These are phyloP conservation scores for Leptinotarsa rubiginosa DNA, from an alignment of 2,888 invertebrate species.

Conservation along the genomic window DNA sequence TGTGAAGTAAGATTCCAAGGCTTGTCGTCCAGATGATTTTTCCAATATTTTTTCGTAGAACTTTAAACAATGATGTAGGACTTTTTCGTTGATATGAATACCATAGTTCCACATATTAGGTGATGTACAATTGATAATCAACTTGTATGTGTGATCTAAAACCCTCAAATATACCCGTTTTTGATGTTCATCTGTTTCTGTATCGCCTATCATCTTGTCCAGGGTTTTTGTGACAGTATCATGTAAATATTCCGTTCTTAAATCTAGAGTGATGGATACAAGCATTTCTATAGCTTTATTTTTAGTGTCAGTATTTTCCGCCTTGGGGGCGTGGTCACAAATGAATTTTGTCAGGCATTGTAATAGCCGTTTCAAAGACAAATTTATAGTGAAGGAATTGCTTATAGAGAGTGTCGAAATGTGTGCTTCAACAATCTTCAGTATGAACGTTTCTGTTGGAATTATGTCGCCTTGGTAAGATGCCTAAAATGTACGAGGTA, in stretches of 20 bases:
- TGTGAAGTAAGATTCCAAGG: slow-evolving; percentile 85
- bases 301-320: slow-evolving; percentile 74
- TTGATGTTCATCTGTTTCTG: slow-evolving; percentile 75
- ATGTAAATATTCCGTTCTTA: slow-evolving; percentile 79
- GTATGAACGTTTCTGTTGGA: slow-evolving; percentile 85
- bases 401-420: slow-evolving; percentile 74
- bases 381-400: slow-evolving; percentile 71
- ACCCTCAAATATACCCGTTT: slow-evolving; percentile 73
- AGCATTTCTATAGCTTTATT: slow-evolving; percentile 76
- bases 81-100: slow-evolving; percentile 70
- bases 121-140: slow-evolving; percentile 74
- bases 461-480: slow-evolving; percentile 82
- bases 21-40: slow-evolving; percentile 82
- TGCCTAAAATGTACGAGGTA: slow-evolving; percentile 67
- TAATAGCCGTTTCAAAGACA: slow-evolving; percentile 75
- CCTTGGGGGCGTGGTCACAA: slow-evolving; percentile 72
- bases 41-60: slow-evolving; percentile 90
- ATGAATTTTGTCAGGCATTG: slow-evolving; percentile 75
- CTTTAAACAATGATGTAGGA: slow-evolving; percentile 77
- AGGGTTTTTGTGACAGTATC: slow-evolving; percentile 74
- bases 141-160: slow-evolving; percentile 75
- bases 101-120: slow-evolving; percentile 49
- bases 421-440: slow-evolving; percentile 79
- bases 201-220: slow-evolving; percentile 73
- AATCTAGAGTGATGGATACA: slow-evolving; percentile 82